A percentile compares a stretch with the other conserved stretches of the same genome.
Conservation (phyloP, 2,888 invertebrate genomes). For the Lepidocyrtinus sp. region DNA sequence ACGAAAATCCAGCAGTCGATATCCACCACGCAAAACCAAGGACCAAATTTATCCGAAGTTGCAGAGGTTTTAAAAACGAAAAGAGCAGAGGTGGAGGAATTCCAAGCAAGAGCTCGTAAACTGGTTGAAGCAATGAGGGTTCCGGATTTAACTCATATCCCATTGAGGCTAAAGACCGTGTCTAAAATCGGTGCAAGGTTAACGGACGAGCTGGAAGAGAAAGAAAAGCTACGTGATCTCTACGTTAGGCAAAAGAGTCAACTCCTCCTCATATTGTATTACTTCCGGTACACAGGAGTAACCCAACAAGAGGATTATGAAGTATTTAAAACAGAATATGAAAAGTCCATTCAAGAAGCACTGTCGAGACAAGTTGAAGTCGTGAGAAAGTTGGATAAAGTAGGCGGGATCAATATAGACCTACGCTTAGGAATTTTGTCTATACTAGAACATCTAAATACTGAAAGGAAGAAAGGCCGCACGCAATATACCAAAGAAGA, state of each 20-base stretch:
- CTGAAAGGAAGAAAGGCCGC: conserved; percentile 54
- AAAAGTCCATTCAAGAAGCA: conserved; percentile 46
- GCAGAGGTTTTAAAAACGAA: conserved; percentile 50
- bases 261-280: conserved; percentile 63
- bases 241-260: conserved; percentile 63
- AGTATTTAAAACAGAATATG: conserved; percentile 34
- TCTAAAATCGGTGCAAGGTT: conserved; percentile 61
- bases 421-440: conserved; percentile 61
- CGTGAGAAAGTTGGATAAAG: conserved; percentile 48
- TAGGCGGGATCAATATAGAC: conserved; percentile 58
- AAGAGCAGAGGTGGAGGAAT: conserved; percentile 64
- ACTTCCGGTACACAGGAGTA: conserved; percentile 66
- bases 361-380: conserved; percentile 34
- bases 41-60: conserved; percentile 28
- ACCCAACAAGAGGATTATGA: conserved; percentile 54
- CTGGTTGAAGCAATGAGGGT: conserved; percentile 68
- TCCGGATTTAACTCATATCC: conserved; percentile 66
- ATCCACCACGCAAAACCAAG: neutral
- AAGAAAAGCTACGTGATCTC: conserved; percentile 62
- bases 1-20: conserved; percentile 11
- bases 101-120: conserved; percentile 60
- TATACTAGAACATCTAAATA: conserved; percentile 59
- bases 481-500: conserved; percentile 28
- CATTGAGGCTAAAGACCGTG: conserved; percentile 64
- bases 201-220: conserved; percentile 56